Evolutionary conservation across 2,113 vertebrate genomes (phyloP), one percentile per base, ranked within the genome.

Genomic region (Rhineura floridana): DNA sequence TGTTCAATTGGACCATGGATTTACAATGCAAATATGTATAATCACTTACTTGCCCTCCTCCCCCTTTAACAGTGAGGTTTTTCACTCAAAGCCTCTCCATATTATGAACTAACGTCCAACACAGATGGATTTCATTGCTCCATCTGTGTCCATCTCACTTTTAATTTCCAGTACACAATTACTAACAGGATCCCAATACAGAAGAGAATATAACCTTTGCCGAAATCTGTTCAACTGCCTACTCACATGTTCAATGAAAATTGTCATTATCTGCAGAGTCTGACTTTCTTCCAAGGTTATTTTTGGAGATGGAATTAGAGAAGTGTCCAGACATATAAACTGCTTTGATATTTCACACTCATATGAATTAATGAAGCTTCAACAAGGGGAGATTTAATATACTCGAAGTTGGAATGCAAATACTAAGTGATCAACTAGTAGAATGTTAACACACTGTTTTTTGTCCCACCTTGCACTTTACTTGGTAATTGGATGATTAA

Each of bases 291-390:
- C 89, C 87, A 93, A 92, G 79, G 83, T 93, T 90, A 88, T 87
- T 93, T 95, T 90, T 46, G 70, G 79, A 87, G 33, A 67, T 6
- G 39, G 30, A 87, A 85, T 91, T 92, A 91, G 91, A 93, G 76
- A 83, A 36, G 1, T 81, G 50, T 94, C 88, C 0, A 0, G 72
- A 87, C 55, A 86, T 46, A 87, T 3, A 91, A 83, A 88, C 25
- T 0, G 0, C 79, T 77, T 89, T 91, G 79, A 48, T 89, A 91
- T 94, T 95, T 94, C 87, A 89, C 44, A 79, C 4, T 85, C 83
- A 91, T 17, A 0, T 89, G 79, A 91, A 95, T 93, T 93, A 93
- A 95, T 92, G 92, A 95, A 89, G 48, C 46, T 94, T 93, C 89
- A 92, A 28, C 75, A 90, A 72, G 0, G 0, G 59, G 25, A 92